Evolutionary conservation across 2,113 vertebrate species (phyloP).

Genomic region (Ictidomys tridecemlineatus): DNA sequence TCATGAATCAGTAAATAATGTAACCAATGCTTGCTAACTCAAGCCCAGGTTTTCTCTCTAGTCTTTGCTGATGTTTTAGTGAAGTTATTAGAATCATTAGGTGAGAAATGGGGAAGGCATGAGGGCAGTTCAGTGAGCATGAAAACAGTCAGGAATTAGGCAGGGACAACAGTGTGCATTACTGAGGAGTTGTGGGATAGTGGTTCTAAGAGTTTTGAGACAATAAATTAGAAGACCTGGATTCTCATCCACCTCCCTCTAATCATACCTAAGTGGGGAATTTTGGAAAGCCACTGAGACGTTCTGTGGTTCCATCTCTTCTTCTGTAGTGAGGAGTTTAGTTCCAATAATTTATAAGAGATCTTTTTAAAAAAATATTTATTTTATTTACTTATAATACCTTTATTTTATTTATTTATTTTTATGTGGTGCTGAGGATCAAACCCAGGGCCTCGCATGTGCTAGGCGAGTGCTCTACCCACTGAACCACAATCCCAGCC

Average conservation of each 20-base stretch:
- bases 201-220: not conserved
- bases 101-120: not conserved
- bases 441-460: too few relatives aligned
- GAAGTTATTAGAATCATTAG: not conserved
- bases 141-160: not conserved
- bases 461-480: too few relatives aligned
- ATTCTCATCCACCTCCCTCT: not conserved
- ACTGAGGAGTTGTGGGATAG: not conserved
- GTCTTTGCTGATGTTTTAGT: not conserved
- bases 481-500: too few relatives aligned
- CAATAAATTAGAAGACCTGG: not conserved
- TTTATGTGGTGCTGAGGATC: too few relatives aligned
- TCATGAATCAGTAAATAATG: not conserved
- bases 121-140: too few relatives aligned
- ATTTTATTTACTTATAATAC: too few relatives aligned
- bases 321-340: not conserved
- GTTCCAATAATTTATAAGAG: not conserved
- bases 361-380: not conserved
- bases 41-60: not conserved
- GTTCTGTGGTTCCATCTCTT: not conserved
- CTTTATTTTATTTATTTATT: too few relatives aligned
- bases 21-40: not conserved
- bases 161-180: not conserved
- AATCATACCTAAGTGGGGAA: not conserved
- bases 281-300: not conserved